A percentile compares a stretch with the other conserved stretches of the same genome.
Conservation (phyloP, 2,888 invertebrate genomes). For the Rotaria magnacalcarata region DNA sequence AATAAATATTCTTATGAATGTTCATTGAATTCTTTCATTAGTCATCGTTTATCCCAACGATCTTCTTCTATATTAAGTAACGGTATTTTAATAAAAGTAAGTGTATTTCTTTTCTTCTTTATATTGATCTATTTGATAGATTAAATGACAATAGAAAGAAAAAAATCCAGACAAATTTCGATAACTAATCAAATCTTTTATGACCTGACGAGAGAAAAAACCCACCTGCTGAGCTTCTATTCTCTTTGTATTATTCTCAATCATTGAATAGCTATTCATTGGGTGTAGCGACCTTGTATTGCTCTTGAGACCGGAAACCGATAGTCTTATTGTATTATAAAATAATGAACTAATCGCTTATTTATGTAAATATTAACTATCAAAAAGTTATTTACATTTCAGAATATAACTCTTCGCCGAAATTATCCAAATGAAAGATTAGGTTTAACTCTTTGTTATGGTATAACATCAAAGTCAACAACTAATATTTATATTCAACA, state of each 20-base stretch:
- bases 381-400: background rate
- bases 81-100: background rate
- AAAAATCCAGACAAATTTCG: background rate
- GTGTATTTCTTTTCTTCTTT: background rate
- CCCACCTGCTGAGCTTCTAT: background rate
- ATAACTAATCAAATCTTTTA: background rate
- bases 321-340: background rate
- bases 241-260: background rate
- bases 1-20: background rate
- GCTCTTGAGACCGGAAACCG: background rate
- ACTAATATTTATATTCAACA: constrained; percentile 34
- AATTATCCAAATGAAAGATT: constrained; percentile 22
- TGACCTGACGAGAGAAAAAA: background rate
- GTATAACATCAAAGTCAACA: constrained; percentile 3
- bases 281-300: background rate
- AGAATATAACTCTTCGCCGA: constrained; percentile 22
- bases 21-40: background rate
- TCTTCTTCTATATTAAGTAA: constrained; percentile 1
- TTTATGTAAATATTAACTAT: background rate
- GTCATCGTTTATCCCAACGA: background rate
- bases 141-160: background rate
- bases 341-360: background rate
- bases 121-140: background rate
- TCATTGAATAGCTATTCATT: background rate
- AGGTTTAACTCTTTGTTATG: constrained; percentile 25